Conservation (phyloP, 2,113 vertebrate species). For the Danio rerio region DNA sequence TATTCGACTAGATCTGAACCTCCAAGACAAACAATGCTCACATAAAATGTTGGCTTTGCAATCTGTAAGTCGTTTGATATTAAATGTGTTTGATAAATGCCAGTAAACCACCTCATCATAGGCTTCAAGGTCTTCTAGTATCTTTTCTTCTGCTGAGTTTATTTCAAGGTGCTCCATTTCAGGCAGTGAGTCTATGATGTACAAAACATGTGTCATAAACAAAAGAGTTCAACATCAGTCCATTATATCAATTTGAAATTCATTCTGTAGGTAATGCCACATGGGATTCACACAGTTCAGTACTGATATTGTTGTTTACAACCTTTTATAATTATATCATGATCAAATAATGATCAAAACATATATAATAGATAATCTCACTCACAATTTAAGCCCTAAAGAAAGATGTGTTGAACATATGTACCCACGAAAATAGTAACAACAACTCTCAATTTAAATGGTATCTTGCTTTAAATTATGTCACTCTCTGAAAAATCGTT, state of each 20-base stretch:
- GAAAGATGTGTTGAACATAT: too few relatives aligned
- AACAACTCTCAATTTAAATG: too few relatives aligned
- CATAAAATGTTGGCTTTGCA: background rate
- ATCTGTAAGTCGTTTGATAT: background rate
- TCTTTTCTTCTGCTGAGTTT: constrained; percentile 74
- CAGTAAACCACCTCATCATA: constrained; percentile 77
- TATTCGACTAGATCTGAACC: background rate
- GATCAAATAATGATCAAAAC: too few relatives aligned
- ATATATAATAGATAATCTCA: too few relatives aligned
- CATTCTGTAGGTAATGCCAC: background rate
- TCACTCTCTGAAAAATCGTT: too few relatives aligned
- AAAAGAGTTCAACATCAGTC: background rate
- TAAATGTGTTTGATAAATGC: background rate
- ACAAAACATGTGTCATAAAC: constrained; percentile 31
- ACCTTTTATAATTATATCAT: too few relatives aligned
- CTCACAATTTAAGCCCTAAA: too few relatives aligned
- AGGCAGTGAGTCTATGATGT: constrained; percentile 65
- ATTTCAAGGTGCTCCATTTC: constrained; percentile 67
- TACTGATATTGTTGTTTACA: background rate
- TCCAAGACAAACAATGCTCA: background rate
- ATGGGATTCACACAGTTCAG: background rate
- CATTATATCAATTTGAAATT: background rate
- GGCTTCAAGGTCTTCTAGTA: constrained; percentile 71
- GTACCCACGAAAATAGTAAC: too few relatives aligned
- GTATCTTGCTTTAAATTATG: too few relatives aligned